A percentile compares a stretch with the other conserved stretches of the same genome.
Evolutionary conservation across 2,888 invertebrate species (phyloP).

Genomic region (Ceriagrion tenellum): DNA sequence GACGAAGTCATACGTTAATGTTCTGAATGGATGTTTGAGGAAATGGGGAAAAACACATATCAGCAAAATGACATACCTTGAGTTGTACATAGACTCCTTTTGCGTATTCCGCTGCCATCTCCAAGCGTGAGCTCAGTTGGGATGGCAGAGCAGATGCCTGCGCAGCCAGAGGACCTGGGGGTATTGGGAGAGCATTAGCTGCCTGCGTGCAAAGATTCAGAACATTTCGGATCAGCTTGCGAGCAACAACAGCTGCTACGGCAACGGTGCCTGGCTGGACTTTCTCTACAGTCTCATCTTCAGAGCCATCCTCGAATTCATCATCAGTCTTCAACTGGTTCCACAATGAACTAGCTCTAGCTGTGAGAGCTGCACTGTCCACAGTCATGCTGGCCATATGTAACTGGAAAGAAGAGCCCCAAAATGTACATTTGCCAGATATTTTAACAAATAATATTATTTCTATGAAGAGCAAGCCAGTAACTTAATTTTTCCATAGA

Average conservation of each 20-base stretch:
- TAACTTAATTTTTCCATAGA: too few relatives aligned
- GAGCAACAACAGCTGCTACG: conserved; percentile 36
- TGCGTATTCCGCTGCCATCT: conserved; percentile 54
- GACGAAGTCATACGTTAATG: too few relatives aligned
- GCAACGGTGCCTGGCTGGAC: conserved; percentile 31
- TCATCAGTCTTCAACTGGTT: conserved; percentile 33
- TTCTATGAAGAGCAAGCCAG: too few relatives aligned
- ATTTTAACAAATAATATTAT: neutral
- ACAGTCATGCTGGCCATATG: conserved; percentile 27
- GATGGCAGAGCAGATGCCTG: conserved; percentile 37
- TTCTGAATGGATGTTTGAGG: neutral
- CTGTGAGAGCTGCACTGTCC: conserved; percentile 18
- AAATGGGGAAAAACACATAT: neutral
- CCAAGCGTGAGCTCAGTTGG: conserved; percentile 40
- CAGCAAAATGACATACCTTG: conserved; percentile 35
- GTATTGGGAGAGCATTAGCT: conserved; percentile 41
- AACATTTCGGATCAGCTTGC: conserved; percentile 42
- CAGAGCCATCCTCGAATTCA: conserved; percentile 1
- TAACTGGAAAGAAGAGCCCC: neutral
- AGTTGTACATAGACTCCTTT: conserved; percentile 60
- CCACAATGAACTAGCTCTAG: conserved; percentile 50
- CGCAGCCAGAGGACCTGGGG: conserved; percentile 44
- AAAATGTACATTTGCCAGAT: neutral
- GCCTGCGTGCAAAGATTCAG: conserved; percentile 67
- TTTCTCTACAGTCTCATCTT: conserved; percentile 23